These are phyloP conservation scores for Drosophila picticornis DNA, from an alignment of 2,888 invertebrate genomes.

Conservation along the genomic window DNA sequence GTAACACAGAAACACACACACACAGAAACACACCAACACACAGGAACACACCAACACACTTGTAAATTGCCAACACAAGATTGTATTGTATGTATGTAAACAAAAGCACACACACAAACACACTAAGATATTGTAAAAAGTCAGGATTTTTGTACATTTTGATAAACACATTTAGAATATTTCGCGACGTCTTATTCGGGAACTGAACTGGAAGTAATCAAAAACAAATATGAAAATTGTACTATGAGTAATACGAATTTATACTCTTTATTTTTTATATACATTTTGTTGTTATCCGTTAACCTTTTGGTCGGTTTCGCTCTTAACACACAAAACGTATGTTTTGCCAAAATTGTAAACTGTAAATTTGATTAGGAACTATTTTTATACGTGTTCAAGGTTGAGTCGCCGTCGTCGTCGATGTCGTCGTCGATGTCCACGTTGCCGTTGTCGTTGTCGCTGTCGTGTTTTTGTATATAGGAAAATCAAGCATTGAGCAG, in stretches of 20 bases:
- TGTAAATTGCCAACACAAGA: constrained; percentile 68
- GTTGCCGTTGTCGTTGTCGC: constrained; percentile 39
- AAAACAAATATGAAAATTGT: constrained; percentile 29
- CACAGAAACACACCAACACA: constrained; percentile 15
- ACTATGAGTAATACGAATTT: constrained; percentile 61
- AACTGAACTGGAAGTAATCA: constrained; percentile 24
- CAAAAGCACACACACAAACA: constrained; percentile 4
- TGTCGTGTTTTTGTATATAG: constrained; percentile 63
- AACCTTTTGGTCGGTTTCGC: constrained; percentile 50
- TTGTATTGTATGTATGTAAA: constrained; percentile 47
- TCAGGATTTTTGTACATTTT: constrained; percentile 71
- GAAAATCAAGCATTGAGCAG: constrained; percentile 45
- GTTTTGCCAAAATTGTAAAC: constrained; percentile 26
- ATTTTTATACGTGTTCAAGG: constrained; percentile 32
- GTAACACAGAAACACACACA: constrained; percentile 36
- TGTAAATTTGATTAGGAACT: constrained; percentile 23
- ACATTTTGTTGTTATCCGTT: constrained; percentile 1
- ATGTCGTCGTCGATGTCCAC: constrained; percentile 51
- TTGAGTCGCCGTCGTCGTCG: constrained; percentile 39
- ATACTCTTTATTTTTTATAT: constrained; percentile 35
- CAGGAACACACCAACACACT: constrained; percentile 44
- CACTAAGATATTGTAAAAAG: constrained; percentile 59
- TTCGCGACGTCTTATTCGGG: constrained; percentile 70
- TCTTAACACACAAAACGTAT: constrained; percentile 36
- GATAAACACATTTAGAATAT: constrained; percentile 67